phyloP scores from a whole-genome alignment of 2,888 invertebrate species.

The Hypsopygia costalis region DNA sequence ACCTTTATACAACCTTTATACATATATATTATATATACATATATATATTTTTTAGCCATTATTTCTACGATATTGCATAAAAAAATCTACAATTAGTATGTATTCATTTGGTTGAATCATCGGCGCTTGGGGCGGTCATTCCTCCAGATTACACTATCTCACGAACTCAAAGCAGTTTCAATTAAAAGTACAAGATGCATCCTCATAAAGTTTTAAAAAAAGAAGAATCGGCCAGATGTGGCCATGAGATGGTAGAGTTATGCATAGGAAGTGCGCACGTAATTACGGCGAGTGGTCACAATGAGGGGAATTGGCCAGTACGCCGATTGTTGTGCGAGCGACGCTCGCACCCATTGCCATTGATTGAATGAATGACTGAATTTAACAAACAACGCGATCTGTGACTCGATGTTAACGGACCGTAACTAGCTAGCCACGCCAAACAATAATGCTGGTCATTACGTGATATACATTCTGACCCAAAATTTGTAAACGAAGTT shows the following conservation, averaged over 20 bases:
- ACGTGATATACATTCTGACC: slow-evolving; percentile 6
- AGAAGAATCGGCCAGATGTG: slow-evolving; percentile 49
- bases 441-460: slow-evolving; percentile 21
- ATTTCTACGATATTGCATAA: too few relatives aligned
- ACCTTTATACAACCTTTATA: too few relatives aligned
- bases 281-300: slow-evolving; percentile 74
- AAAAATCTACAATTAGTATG: too few relatives aligned
- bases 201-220: slow-evolving; percentile 42
- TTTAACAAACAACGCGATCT: slow-evolving; percentile 60
- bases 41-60: too few relatives aligned
- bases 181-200: slow-evolving; percentile 29
- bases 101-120: too few relatives aligned
- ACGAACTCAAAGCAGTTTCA: too few relatives aligned
- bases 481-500: too few relatives aligned
- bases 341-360: slow-evolving; percentile 73
- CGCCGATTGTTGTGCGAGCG: slow-evolving; percentile 76
- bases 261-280: slow-evolving; percentile 72
- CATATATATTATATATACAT: too few relatives aligned
- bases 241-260: slow-evolving; percentile 44
- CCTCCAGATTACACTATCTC: too few relatives aligned
- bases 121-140: too few relatives aligned
- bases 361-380: slow-evolving; percentile 73
- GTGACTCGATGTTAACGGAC: slow-evolving; percentile 52
- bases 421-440: slow-evolving; percentile 44
- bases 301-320: slow-evolving; percentile 76